Evolutionary conservation across 2,888 invertebrate genomes (phyloP), one percentile per base, ranked within the genome.

Genomic region (Scaptomyza polygonia): DNA sequence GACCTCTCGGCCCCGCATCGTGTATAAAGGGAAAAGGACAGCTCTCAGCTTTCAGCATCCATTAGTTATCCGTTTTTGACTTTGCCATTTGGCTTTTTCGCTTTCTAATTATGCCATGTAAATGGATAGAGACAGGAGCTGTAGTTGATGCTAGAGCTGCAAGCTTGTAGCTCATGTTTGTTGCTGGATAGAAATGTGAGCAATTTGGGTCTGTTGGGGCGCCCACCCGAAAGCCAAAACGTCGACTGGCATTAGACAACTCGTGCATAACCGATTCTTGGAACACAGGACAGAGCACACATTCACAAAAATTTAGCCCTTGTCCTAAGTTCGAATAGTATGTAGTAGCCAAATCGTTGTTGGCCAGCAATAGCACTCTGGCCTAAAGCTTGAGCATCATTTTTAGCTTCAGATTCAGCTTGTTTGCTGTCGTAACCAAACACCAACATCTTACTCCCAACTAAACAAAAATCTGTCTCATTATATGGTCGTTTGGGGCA

Each of bases 71-170:
- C 40, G 43, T 52, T 32, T 44, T 43, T 63, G 44, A 11, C 40
- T 9, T 44, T 54, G 43, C 40, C 49, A 25, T 47, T 47, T 80
- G 66, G 49, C 72, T 65, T 70, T 71, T 75, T 63, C 55, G 76
- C 58, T 72, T 69, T 81, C 76, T 88, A 88, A 84, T 88, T 84
- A 86, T 88, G 78, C 65, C 85, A 69, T 69, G 85, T 29, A 78
- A 86, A 72, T 62, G 79, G 54, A 55, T 62, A 56, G 57, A 63
- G 52, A 74, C 58, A 42, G 29, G 27, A 57, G 54, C 57, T 27
- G 27, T 9, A 30, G 51, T 43, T 9, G 21, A 11, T 49, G 34
- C 54, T 40, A 18, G 7, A 18, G 16, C 14, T 40, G 18, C 12
- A 18, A 39, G 56, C 59, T 39, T 43, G 29, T 5, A 25, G 12